Evolutionary conservation across 1,140 invertebrate species (phyloP).

Genomic region (Drosophila paulistorum): DNA sequence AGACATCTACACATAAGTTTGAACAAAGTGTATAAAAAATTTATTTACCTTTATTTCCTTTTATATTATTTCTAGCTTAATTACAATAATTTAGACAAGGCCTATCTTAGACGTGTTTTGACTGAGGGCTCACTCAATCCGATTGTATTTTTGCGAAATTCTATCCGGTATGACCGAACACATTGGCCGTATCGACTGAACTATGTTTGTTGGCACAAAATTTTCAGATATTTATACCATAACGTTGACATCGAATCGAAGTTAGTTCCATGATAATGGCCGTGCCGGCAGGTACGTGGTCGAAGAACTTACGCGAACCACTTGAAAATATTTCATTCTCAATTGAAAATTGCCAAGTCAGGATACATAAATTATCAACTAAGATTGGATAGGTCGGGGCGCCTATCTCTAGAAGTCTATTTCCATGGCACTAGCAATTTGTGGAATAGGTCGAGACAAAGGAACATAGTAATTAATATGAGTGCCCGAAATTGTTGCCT

Average conservation of each 20-base stretch:
- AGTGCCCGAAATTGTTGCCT: no score
- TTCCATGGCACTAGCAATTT: no score
- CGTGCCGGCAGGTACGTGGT: background rate
- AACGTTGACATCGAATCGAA: background rate
- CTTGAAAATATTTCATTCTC: background rate
- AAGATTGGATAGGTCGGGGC: no score
- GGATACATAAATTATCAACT: background rate
- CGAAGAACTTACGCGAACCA: background rate
- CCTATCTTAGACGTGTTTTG: background rate
- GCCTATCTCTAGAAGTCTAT: no score
- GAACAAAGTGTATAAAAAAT: conserved; percentile 2
- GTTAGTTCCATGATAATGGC: background rate
- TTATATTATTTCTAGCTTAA: background rate
- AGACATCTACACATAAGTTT: conserved; percentile 7
- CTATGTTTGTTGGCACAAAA: background rate
- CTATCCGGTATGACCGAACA: background rate
- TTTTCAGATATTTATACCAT: background rate
- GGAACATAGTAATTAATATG: no score
- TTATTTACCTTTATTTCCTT: no score
- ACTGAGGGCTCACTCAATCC: background rate
- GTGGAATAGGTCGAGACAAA: no score
- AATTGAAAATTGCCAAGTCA: background rate
- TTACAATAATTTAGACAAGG: conserved; percentile 15
- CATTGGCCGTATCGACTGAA: background rate
- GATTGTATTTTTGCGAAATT: background rate